Evolutionary conservation across 2,888 invertebrate genomes (phyloP), one percentile per base, ranked within the genome.

Genomic region (Calliphora vomitoria): DNA sequence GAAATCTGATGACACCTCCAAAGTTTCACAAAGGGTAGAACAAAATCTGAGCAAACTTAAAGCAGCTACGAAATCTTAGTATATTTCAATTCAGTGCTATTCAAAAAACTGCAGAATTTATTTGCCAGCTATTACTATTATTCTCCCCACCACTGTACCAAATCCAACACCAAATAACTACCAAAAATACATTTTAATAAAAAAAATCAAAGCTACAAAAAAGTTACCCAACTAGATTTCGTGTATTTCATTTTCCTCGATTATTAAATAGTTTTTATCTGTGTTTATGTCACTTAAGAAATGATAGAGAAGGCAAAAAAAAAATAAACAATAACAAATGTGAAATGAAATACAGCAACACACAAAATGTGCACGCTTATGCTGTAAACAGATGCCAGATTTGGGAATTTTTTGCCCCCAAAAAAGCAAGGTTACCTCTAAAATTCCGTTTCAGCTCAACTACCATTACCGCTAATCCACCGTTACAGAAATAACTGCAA

Each of bases 161-260:
- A 44, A 25, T 25, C 25, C 25, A 25, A 25, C 25, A 1, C 25
- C 1, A 25, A 25, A 68, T 15, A 66, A 44, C 55, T 31, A 64
- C 38, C 4, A 50, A 44, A 55, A 13, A 38, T 35, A 35, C 8
- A 1, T 38, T 35, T 38, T 11, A 53, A 31, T 15, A 55, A 38
- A 31, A 38, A 31, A 58, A 66, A 11, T 0, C 25, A 13, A 69
- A n/a, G 11, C n/a, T 25, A 25, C 38, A 25, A 62, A 35, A 64
- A 53, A 72, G 75, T 75, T 75, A 75, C 8, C 75, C 38, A 75
- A 82, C 82, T 50, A 68, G 82, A 75, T 69, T 15, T 71, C 25
- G 44, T 75, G 38, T 20, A 62, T 35, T 15, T 47, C 58, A 0
- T 75, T 25, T 47, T 5, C 8, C 41, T 5, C 62, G 13, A 50